These are phyloP conservation scores for Terrapene triunguis DNA, from an alignment of 2,113 vertebrate genomes.

Conservation along the genomic window DNA sequence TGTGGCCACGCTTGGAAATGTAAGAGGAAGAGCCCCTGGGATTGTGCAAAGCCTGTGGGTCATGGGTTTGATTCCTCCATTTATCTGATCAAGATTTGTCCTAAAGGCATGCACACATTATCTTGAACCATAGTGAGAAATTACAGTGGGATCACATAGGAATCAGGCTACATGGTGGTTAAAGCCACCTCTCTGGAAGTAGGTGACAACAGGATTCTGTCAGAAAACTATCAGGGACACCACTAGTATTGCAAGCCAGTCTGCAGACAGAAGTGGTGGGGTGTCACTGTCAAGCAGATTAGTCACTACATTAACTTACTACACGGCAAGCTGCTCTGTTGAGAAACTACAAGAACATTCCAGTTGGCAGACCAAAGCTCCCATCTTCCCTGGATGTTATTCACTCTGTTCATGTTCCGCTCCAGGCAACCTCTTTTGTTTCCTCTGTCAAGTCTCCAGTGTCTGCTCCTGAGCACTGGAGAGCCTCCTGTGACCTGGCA, in stretches of 20 bases:
- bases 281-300: accelerated
- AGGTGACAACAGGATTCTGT: too few species aligned
- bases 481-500: background rate
- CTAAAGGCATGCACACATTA: background rate
- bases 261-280: background rate
- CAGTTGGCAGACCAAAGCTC: accelerated
- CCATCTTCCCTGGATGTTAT: background rate
- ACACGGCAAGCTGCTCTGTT: background rate
- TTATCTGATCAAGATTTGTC: background rate
- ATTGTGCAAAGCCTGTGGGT: background rate
- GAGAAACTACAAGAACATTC: accelerated
- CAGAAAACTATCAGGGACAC: background rate
- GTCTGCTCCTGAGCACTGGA: background rate
- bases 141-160: too few species aligned
- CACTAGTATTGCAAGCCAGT: background rate
- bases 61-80: background rate
- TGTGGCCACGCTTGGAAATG: background rate
- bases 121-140: too few species aligned
- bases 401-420: background rate
- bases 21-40: background rate
- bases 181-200: too few species aligned
- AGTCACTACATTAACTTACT: accelerated
- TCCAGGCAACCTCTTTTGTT: background rate
- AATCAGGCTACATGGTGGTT: too few species aligned
- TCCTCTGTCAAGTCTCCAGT: background rate